Evolutionary conservation across 2,113 vertebrate genomes (phyloP), one percentile per base, ranked within the genome.

Genomic region (Pterocles gutturalis): DNA sequence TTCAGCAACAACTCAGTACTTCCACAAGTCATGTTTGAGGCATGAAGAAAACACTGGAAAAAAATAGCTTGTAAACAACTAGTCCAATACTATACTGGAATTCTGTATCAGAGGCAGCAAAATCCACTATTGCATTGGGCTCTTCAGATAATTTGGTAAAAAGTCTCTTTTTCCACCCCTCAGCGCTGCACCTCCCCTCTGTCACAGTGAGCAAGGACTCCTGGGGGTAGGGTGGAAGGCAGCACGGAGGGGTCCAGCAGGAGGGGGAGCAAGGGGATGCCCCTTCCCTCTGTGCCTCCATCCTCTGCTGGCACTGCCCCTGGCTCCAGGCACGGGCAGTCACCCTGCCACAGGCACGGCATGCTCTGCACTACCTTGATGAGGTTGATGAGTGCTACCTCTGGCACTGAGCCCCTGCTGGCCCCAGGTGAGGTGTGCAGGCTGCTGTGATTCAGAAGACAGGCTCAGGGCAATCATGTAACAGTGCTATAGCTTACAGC

Each of bases 161-260:
- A 66, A 58, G 28, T 31, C 17, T 91, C 38, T 48, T 17, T 33
- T 61, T 31, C 46, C 29, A 41, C 11, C 6, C n/a, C 31, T 28
- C 20, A 60, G 38, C 58, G 14, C 33, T 8, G 33, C 33, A 58
- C 18, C 33, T 79, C 49, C 45, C 8, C 45, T 58, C 51, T 29
- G 33, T 9, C 2, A 8, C 2, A 3, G 34, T 13, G 33, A 85
- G 73, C 66, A 33, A 34, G 17, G n/a, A n/a, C n/a, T 38, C 28
- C 33, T 7, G 3, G 31, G 0, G 3, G 21, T 1, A 7, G 36
- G n/a, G 48, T 1, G 1, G 34, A 29, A 31, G n/a, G 48, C 41
- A 41, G 48, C 0, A 0, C 0, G 2, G 46, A 34, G 34, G 14
- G 18, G 18, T 22, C 33, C 1, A 4, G 45, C 45, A 38, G 24